Evolutionary conservation across 2,888 invertebrate species (phyloP), one percentile per base, ranked within the genome.

Genomic region (Prenolepis imparis): DNA sequence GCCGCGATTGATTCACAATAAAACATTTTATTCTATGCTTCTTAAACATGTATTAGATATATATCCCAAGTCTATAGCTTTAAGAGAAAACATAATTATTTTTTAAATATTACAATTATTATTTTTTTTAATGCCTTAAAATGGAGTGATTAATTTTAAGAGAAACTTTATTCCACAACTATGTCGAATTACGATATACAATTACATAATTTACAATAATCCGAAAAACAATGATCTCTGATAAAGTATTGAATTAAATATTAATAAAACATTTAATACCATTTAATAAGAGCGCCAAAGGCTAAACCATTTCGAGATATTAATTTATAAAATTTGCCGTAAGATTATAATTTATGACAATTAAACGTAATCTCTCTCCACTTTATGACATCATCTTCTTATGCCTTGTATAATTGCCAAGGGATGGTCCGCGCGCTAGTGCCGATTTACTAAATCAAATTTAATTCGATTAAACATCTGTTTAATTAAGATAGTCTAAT

Each of bases 281-380:
- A 48, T 44, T 59, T 36, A 77, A 75, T 77, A 59, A 73, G 32
- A 73, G 32, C 44, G 18, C 24, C n/a, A 78, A 5, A 67, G 0
- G 24, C 15, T 36, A 72, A 11, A 44, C 15, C 39, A 66, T 67
- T 66, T n/a, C 24, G n/a, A 77, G 18, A 39, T 52, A 18, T 67
- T 67, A 72, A 32, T 57, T 77, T 44, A 36, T 67, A 70, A 24
- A 4, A 8, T 12, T n/a, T 36, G 18, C 24, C 18, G 55, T 55
- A 55, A 36, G 72, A 59, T 57, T 21, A 67, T 68, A 36, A 66
- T 70, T 74, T 70, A 39, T 66, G 12, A 64, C 32, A 72, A 21
- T 11, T 59, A 59, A 67, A 77, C 48, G 12, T 89, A 89, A 89
- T 89, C 89, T 61, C 89, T 57, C 86, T 89, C 88, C 90, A 89